phyloP scores from a whole-genome alignment of 2,113 vertebrate genomes.

The Psittacula cyanocephala region DNA sequence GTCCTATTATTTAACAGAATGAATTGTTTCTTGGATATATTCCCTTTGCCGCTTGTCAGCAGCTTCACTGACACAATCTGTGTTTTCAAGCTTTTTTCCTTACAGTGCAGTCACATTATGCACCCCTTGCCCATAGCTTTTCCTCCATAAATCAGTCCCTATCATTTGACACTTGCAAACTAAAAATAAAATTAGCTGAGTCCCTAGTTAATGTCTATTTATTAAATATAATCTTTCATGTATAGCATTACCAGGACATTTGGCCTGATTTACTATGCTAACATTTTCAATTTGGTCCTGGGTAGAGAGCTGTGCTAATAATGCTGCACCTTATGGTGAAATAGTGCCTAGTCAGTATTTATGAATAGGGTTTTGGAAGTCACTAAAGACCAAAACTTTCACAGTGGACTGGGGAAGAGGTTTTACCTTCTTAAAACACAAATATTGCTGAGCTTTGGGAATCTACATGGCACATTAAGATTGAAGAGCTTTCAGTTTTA shows the following conservation, averaged over 20 bases:
- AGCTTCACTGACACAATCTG: neutral
- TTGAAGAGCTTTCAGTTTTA: conserved; percentile 52
- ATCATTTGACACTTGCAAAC: conserved; percentile 41
- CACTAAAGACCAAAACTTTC: conserved; percentile 63
- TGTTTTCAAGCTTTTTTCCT: neutral
- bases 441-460: conserved; percentile 59
- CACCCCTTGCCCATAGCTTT: neutral
- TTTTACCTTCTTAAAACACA: conserved; percentile 64
- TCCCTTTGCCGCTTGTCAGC: neutral
- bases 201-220: conserved; percentile 61
- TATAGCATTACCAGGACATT: conserved; percentile 36
- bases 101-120: neutral
- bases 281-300: conserved; percentile 60
- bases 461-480: conserved; percentile 22
- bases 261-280: conserved; percentile 70
- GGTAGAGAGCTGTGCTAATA: conserved; percentile 39
- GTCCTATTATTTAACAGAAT: neutral
- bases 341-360: conserved; percentile 75
- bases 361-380: conserved; percentile 74
- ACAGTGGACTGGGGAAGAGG: neutral
- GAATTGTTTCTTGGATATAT: neutral
- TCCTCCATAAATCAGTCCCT: neutral
- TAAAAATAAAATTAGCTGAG: conserved; percentile 19
- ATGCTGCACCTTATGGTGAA: conserved; percentile 51
- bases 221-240: conserved; percentile 70